Percentiles rank a stretch among this genome's conserved stretches.
These are phyloP conservation scores for Poeciliopsis retropinna DNA, from an alignment of 2,113 vertebrate genomes.

Conservation along the genomic window DNA sequence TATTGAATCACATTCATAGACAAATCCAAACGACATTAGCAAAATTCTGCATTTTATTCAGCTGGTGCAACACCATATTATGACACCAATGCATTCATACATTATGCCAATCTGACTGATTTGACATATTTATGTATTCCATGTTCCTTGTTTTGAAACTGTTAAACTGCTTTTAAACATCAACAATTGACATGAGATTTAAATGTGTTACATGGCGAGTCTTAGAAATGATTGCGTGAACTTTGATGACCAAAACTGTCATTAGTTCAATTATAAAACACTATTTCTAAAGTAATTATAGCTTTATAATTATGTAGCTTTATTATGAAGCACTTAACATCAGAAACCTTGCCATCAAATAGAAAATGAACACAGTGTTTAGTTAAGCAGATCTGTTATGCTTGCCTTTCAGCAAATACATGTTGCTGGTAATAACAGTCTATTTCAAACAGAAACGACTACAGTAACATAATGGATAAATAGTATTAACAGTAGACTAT, in stretches of 20 bases:
- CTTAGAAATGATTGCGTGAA: slow-evolving; percentile 55
- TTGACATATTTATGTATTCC: slow-evolving; percentile 32
- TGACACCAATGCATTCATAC: slow-evolving; percentile 61
- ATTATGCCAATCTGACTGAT: slow-evolving; percentile 49
- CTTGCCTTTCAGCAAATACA: slow-evolving; percentile 40
- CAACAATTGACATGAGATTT: slow-evolving; percentile 29
- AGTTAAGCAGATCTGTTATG: slow-evolving; percentile 48
- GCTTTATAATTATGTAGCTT: slow-evolving; percentile 39
- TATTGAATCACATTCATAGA: slow-evolving; percentile 8
- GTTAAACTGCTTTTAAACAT: slow-evolving; percentile 32
- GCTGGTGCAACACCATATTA: slow-evolving; percentile 67
- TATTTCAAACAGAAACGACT: slow-evolving; percentile 69
- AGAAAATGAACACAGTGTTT: slow-evolving; percentile 65
- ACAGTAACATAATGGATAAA: slow-evolving; percentile 73
- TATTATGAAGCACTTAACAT: slow-evolving; percentile 49
- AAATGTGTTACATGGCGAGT: slow-evolving; percentile 49
- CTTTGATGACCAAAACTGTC: slow-evolving; percentile 50
- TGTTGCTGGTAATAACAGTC: slow-evolving; percentile 49
- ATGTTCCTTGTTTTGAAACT: slow-evolving; percentile 27
- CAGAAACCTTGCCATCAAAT: slow-evolving; percentile 30
- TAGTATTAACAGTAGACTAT: slow-evolving; percentile 63
- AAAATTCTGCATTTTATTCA: slow-evolving; percentile 72
- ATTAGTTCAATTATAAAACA: slow-evolving; percentile 49
- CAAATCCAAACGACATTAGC: slow-evolving; percentile 28
- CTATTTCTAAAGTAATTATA: slow-evolving; percentile 46